Evolutionary conservation across 2,888 invertebrate species (phyloP).

Genomic region (Brenthis daphne): DNA sequence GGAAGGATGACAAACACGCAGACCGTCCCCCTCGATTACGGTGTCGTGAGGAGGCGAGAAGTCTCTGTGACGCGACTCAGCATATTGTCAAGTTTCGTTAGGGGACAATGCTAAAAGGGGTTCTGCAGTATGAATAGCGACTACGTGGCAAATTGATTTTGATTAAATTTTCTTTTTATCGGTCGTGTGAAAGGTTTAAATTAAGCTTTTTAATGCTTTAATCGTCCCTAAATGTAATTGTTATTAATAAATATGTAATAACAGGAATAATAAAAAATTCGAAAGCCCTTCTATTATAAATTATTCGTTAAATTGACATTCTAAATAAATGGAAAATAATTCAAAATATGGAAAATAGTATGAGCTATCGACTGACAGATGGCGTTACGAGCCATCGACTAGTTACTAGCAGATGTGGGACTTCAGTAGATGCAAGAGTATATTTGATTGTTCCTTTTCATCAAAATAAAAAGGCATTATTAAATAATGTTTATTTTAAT

Average conservation of each 20-base stretch:
- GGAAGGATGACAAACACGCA: conserved; percentile 71
- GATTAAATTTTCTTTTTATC: conserved; percentile 49
- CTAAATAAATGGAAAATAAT: neutral
- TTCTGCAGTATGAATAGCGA: conserved; percentile 55
- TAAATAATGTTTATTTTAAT: no score
- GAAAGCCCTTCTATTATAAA: neutral
- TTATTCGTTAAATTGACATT: conserved; percentile 3
- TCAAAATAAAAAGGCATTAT: no score
- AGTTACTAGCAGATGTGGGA: no score
- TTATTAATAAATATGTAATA: conserved; percentile 21
- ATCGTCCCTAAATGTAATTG: conserved; percentile 26
- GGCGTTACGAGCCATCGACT: conserved; percentile 44
- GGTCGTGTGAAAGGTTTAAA: conserved; percentile 43
- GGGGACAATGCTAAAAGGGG: conserved; percentile 65
- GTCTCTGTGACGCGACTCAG: conserved; percentile 71
- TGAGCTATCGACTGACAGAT: conserved; percentile 41
- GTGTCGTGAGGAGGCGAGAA: conserved; percentile 66
- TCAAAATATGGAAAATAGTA: conserved; percentile 51
- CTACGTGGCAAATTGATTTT: conserved; percentile 76
- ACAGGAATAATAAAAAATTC: conserved; percentile 3
- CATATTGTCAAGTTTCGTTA: conserved; percentile 67
- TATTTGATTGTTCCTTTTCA: no score
- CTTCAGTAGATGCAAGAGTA: no score
- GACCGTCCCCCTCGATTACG: conserved; percentile 76
- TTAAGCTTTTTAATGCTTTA: conserved; percentile 28